phyloP scores from a whole-genome alignment of 2,797 vertebrate species.

The Aphelocoma californica region DNA sequence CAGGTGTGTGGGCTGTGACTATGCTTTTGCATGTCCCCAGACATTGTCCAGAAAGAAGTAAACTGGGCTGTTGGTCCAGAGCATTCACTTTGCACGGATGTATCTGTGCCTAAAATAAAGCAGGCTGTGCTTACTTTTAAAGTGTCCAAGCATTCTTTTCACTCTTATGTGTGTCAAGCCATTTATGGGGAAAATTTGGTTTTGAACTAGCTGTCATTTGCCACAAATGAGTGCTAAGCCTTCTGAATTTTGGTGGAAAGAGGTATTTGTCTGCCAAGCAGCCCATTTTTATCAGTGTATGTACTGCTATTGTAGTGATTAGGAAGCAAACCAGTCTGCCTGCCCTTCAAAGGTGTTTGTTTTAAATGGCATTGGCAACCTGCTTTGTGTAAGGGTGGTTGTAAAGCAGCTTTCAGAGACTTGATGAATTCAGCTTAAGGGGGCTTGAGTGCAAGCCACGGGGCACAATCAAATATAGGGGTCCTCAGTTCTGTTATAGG shows the following conservation, averaged over 20 bases:
- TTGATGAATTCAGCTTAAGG: neutral
- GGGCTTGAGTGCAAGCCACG: neutral
- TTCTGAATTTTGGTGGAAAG: neutral
- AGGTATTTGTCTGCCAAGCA: neutral
- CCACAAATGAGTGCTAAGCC: neutral
- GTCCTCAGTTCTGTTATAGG: neutral
- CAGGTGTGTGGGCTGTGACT: neutral
- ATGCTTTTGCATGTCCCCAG: neutral
- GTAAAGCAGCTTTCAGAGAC: neutral
- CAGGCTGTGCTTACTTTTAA: neutral
- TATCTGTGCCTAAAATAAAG: conserved; percentile 45
- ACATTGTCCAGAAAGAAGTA: conserved; percentile 1
- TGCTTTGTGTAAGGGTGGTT: neutral
- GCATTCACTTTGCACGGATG: neutral
- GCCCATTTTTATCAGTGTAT: neutral
- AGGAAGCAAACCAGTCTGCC: neutral
- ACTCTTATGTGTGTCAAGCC: neutral
- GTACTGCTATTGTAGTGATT: neutral
- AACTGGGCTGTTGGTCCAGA: neutral
- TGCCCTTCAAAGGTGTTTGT: neutral
- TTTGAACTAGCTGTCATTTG: neutral
- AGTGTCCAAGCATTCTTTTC: neutral
- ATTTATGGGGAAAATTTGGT: conserved; percentile 24
- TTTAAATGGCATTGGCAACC: neutral
- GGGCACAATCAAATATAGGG: neutral